Evolutionary conservation across 2,113 vertebrate species (phyloP).

Genomic region (Phoxinus phoxinus): DNA sequence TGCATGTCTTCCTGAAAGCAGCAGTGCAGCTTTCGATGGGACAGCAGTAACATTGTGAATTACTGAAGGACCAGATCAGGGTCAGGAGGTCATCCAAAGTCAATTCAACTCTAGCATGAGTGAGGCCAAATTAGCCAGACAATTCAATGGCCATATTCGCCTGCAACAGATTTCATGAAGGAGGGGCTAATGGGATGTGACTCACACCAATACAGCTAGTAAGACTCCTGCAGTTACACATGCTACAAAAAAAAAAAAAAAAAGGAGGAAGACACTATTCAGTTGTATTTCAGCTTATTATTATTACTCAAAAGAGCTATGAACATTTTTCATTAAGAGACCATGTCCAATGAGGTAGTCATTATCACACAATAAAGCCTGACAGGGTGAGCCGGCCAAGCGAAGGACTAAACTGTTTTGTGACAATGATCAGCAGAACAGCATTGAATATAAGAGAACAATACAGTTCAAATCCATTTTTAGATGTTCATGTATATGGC

Average conservation of each 20-base stretch:
- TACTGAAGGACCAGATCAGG: not conserved
- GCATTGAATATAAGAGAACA: not conserved
- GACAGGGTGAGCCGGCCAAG: not conserved
- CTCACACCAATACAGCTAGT: not conserved
- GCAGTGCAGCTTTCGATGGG: not conserved
- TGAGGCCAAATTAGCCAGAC: not conserved
- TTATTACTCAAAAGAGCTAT: not conserved
- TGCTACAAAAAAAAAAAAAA: not conserved
- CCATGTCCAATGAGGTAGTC: not conserved
- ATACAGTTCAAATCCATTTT: not conserved
- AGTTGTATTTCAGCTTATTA: not conserved
- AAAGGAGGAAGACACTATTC: not conserved
- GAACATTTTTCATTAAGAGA: not conserved
- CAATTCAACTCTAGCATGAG: not conserved
- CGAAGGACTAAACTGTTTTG: not conserved
- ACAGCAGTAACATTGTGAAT: not conserved
- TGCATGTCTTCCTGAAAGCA: not conserved
- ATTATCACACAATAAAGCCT: not conserved
- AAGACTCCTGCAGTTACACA: too few species aligned
- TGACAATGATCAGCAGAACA: too few species aligned
- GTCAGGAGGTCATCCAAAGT: slow-evolving; percentile 15
- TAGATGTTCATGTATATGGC: not conserved
- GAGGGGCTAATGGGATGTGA: not conserved
- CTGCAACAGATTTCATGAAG: not conserved
- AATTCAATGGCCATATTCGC: not conserved